A percentile compares a stretch with the other conserved stretches of the same genome.
These are phyloP conservation scores for Drosophila littoralis DNA, from an alignment of 1,140 invertebrate species.

Conservation along the genomic window DNA sequence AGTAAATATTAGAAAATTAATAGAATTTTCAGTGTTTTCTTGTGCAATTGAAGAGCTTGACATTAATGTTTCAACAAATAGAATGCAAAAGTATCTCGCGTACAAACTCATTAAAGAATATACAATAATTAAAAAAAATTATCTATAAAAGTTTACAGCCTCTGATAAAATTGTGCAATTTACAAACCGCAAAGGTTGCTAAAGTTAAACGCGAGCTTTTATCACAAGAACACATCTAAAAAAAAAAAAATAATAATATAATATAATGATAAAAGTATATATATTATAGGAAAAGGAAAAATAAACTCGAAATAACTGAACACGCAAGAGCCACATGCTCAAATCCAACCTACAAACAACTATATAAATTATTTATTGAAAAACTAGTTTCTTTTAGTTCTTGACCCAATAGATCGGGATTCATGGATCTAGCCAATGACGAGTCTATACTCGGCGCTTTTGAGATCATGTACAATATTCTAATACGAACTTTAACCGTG, in stretches of 20 bases:
- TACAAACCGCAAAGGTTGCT: conserved; percentile 34
- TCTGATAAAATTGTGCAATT: conserved; percentile 67
- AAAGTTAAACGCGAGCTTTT: conserved; percentile 25
- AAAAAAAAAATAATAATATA: conserved; percentile 27
- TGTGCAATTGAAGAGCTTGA: too few species aligned
- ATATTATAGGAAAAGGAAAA: neutral
- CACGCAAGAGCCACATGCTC: conserved; percentile 7
- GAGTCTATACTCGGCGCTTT: neutral
- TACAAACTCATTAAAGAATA: conserved; percentile 11
- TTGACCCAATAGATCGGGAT: conserved; percentile 12
- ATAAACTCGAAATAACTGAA: neutral
- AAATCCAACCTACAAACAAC: neutral
- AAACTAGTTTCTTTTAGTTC: conserved; percentile 27
- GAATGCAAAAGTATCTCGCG: neutral
- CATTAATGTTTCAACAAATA: too few species aligned
- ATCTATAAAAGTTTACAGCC: conserved; percentile 23
- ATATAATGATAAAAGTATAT: conserved; percentile 11
- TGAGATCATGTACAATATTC: conserved; percentile 16
- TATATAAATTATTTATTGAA: neutral
- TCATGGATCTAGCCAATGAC: neutral
- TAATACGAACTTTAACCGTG: neutral
- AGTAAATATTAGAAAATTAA: too few species aligned
- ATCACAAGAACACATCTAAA: conserved; percentile 43
- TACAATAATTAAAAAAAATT: conserved; percentile 39
- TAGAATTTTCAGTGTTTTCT: too few species aligned